Conservation (phyloP, 2,113 vertebrate species). For the Nannobrachium achirus region DNA sequence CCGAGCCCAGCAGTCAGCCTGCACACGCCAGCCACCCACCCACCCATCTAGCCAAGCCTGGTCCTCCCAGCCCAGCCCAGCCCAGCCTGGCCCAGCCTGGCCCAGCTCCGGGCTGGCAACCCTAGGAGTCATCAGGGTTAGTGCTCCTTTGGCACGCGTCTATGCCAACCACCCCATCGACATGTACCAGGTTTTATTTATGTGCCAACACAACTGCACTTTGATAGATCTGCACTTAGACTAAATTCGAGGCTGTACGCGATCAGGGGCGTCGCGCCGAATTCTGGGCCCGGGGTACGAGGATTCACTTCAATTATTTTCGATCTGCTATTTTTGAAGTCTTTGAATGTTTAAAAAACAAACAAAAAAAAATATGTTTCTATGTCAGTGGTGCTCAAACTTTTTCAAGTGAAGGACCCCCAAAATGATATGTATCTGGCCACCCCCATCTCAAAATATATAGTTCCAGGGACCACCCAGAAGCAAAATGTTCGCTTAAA, state of each 20-base stretch:
- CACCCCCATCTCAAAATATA: no score
- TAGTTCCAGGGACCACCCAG: no score
- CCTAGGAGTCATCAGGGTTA: conserved; percentile 78
- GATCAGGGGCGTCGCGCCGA: no score
- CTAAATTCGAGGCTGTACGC: conserved; percentile 33
- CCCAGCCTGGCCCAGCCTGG: background rate
- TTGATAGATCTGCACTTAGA: conserved; percentile 64
- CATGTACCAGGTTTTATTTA: conserved; percentile 40
- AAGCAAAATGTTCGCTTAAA: no score
- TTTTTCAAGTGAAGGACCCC: no score
- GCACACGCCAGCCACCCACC: background rate
- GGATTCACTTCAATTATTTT: no score
- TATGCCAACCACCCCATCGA: conserved; percentile 52
- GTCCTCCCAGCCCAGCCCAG: conserved; percentile 32
- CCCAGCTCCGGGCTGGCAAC: conserved; percentile 60
- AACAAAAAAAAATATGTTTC: no score
- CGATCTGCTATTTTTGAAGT: no score
- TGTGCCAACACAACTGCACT: conserved; percentile 47
- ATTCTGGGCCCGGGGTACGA: no score
- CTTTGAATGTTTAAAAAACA: no score
- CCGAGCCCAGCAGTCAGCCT: conserved; percentile 37
- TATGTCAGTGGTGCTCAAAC: no score
- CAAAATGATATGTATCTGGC: no score
- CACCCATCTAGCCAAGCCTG: background rate
- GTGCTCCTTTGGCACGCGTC: conserved; percentile 70